A percentile compares a stretch with the other conserved stretches of the same genome.
Conservation (phyloP, 2,113 vertebrate species). For the Pyrgilauda ruficollis region DNA sequence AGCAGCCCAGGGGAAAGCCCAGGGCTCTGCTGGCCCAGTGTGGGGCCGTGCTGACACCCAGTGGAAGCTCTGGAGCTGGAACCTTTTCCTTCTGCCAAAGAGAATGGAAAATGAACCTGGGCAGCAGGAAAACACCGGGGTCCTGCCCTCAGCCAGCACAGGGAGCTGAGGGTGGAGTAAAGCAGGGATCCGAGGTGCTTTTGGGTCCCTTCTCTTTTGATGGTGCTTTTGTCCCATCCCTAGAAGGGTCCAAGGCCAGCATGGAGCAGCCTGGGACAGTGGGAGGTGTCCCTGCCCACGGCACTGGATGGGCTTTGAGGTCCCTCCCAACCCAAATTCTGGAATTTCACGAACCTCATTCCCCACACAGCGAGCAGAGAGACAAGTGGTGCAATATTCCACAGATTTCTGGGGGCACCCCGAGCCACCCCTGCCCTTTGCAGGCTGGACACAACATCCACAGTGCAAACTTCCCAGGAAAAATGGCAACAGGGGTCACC, state of each 20-base stretch:
- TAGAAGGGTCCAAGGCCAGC: background rate
- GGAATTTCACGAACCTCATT: background rate
- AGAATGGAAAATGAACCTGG: background rate
- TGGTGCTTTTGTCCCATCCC: background rate
- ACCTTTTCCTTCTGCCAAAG: rapidly evolving
- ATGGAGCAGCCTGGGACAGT: background rate
- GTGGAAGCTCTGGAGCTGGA: background rate
- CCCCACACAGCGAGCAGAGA: rapidly evolving
- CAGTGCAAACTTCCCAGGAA: background rate
- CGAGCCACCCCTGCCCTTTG: rapidly evolving
- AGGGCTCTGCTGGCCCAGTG: background rate
- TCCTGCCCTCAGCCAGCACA: background rate
- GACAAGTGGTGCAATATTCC: rapidly evolving
- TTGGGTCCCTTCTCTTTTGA: rapidly evolving
- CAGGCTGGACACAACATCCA: background rate
- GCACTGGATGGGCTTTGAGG: background rate
- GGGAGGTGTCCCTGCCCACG: background rate
- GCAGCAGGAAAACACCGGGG: background rate
- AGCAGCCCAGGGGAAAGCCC: background rate
- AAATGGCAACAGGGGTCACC: rapidly evolving
- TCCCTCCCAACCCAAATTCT: background rate
- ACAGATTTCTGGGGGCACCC: background rate
- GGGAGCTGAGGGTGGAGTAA: background rate
- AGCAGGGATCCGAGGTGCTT: background rate
- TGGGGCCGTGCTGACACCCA: constrained; percentile 43